Evolutionary conservation across 2,888 invertebrate species (phyloP).

Genomic region (Folsomia manolachei): DNA sequence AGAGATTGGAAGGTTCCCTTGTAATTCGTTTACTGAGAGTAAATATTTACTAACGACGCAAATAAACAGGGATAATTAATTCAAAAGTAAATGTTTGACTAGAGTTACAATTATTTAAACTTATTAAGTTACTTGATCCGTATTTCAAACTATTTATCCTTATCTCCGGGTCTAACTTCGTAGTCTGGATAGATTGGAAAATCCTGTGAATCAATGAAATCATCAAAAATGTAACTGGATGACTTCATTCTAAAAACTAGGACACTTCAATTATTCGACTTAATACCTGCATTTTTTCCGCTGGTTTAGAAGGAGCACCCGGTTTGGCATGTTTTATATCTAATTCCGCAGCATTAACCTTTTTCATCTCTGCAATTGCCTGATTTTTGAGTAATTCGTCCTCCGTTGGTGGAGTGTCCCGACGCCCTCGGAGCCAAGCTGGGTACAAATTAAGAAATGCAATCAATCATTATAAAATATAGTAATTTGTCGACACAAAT

Average conservation of each 20-base stretch:
- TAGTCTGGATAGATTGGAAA: constrained; percentile 66
- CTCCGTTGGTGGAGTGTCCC: constrained; percentile 66
- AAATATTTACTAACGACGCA: too few species aligned
- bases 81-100: not conserved
- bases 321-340: constrained; percentile 59
- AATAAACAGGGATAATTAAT: too few species aligned
- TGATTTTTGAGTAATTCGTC: constrained; percentile 71
- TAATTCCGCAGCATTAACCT: constrained; percentile 69
- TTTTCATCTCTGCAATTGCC: constrained; percentile 69
- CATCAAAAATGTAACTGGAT: constrained; percentile 3
- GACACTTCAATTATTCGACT: too few species aligned
- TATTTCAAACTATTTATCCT: constrained; percentile 24
- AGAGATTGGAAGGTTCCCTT: too few species aligned
- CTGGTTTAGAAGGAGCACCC: constrained; percentile 39
- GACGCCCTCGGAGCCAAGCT: constrained; percentile 72
- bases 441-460: constrained; percentile 3
- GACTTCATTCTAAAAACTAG: too few species aligned
- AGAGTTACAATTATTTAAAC: too few species aligned
- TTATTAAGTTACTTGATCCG: not conserved
- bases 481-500: too few species aligned
- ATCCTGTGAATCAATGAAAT: constrained; percentile 22
- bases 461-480: constrained; percentile 1
- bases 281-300: constrained; percentile 26
- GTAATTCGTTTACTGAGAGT: too few species aligned
- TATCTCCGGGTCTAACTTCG: constrained; percentile 57